phyloP scores from a whole-genome alignment of 2,113 vertebrate genomes.

The Centropus unirufus region DNA sequence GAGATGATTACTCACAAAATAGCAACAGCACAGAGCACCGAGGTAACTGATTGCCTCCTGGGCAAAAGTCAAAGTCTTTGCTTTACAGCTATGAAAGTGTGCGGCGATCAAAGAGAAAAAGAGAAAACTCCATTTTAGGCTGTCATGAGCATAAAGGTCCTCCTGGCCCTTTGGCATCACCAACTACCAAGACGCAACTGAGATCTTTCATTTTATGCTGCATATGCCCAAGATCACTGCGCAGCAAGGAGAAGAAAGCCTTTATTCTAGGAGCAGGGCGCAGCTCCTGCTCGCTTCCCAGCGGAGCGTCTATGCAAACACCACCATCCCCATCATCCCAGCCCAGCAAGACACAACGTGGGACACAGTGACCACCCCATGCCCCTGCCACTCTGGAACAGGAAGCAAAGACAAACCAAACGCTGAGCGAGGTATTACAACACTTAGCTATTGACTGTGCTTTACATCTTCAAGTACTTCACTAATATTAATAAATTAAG shows the following conservation, averaged over 20 bases:
- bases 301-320: rapidly evolving
- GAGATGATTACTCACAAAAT: slow-evolving; percentile 43
- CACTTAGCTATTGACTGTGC: background rate
- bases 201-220: background rate
- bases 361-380: rapidly evolving
- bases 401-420: background rate
- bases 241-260: background rate
- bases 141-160: slow-evolving; percentile 21
- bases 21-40: slow-evolving; percentile 23
- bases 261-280: background rate
- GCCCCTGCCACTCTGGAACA: rapidly evolving
- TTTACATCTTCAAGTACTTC: slow-evolving; percentile 11
- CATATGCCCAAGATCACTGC: rapidly evolving
- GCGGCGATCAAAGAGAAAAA: slow-evolving; percentile 19
- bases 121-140: slow-evolving; percentile 12
- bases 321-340: background rate
- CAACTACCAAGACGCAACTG: background rate
- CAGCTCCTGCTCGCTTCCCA: background rate
- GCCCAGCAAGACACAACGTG: rapidly evolving
- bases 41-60: slow-evolving; percentile 43
- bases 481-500: slow-evolving; percentile 34
- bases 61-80: slow-evolving; percentile 45
- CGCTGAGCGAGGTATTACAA: background rate
- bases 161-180: slow-evolving; percentile 1
- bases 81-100: background rate